Conservation (phyloP, 2,888 invertebrate species). For the Eurytoma californica region DNA sequence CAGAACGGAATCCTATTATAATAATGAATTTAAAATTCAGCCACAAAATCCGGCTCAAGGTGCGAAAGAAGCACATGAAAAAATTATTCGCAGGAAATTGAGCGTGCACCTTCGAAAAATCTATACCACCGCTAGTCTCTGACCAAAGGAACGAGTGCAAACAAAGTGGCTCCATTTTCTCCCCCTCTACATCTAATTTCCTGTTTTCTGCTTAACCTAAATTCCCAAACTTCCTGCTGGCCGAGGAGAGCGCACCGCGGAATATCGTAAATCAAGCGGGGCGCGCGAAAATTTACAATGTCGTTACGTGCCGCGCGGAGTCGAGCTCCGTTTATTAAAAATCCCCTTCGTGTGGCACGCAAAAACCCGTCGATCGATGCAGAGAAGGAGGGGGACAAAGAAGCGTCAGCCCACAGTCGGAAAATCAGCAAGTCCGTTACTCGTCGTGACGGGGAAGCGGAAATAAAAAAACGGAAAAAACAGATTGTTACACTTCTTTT, state of each 20-base stretch:
- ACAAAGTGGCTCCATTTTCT: not conserved
- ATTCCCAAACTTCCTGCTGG: constrained; percentile 20
- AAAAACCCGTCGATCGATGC: constrained; percentile 36
- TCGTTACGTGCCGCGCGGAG: constrained; percentile 49
- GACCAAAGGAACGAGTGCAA: not conserved
- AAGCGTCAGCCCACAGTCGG: not conserved
- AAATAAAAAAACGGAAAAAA: not conserved
- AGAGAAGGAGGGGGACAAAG: constrained; percentile 6
- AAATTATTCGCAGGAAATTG: too few relatives aligned
- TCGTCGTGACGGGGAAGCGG: constrained; percentile 1
- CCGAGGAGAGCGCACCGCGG: constrained; percentile 10
- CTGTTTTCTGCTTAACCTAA: constrained; percentile 39
- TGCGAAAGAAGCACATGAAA: too few relatives aligned
- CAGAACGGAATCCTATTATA: too few relatives aligned
- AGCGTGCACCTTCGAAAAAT: not conserved
- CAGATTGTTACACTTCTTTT: constrained; percentile 22
- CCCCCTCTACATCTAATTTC: constrained; percentile 17
- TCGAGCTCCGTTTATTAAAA: constrained; percentile 42
- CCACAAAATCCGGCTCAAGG: too few relatives aligned
- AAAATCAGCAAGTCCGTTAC: not conserved
- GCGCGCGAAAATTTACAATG: constrained; percentile 58
- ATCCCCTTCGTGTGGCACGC: constrained; percentile 36
- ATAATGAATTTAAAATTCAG: too few relatives aligned
- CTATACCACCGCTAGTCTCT: not conserved
- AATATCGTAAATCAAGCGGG: constrained; percentile 57